A percentile compares a stretch with the other conserved stretches of the same genome.
phyloP scores from a whole-genome alignment of 2,888 invertebrate genomes.

The Heteromurus nitidus region DNA sequence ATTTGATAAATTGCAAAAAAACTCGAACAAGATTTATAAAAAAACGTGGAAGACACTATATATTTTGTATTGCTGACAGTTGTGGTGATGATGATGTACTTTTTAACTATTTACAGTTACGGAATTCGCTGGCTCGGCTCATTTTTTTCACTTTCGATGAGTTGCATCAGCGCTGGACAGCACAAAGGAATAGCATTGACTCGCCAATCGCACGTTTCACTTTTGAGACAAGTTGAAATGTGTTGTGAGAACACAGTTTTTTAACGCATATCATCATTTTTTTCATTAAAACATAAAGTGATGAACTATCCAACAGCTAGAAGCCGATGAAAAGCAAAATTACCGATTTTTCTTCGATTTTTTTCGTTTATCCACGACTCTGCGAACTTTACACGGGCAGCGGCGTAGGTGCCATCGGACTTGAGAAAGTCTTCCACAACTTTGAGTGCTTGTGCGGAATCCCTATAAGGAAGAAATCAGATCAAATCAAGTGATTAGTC shows the following conservation, averaged over 20 bases:
- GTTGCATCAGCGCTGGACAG: constrained; percentile 62
- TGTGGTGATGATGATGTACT: too few species aligned
- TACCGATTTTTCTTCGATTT: constrained; percentile 66
- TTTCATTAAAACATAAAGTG: constrained; percentile 23
- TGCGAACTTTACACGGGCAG: constrained; percentile 63
- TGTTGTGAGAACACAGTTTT: constrained; percentile 32
- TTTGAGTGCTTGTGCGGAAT: constrained; percentile 58
- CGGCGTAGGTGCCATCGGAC: constrained; percentile 60
- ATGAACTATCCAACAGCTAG: constrained; percentile 60
- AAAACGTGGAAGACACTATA: too few species aligned
- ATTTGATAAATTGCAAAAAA: too few species aligned
- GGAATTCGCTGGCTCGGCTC: too few species aligned
- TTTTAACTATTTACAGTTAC: constrained; percentile 16
- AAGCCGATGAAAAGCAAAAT: constrained; percentile 60
- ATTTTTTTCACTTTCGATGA: background rate
- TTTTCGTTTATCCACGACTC: constrained; percentile 68
- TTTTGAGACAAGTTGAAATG: constrained; percentile 48
- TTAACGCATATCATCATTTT: constrained; percentile 16
- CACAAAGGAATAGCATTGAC: constrained; percentile 65
- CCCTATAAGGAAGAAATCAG: constrained; percentile 39
- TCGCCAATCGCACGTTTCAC: constrained; percentile 66
- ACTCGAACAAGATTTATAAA: too few species aligned
- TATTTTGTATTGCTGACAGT: too few species aligned
- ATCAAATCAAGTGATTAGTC: too few species aligned
- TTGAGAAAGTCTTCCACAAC: constrained; percentile 66